phyloP scores from a whole-genome alignment of 2,888 invertebrate genomes.

The Microplitis deprimator region DNA sequence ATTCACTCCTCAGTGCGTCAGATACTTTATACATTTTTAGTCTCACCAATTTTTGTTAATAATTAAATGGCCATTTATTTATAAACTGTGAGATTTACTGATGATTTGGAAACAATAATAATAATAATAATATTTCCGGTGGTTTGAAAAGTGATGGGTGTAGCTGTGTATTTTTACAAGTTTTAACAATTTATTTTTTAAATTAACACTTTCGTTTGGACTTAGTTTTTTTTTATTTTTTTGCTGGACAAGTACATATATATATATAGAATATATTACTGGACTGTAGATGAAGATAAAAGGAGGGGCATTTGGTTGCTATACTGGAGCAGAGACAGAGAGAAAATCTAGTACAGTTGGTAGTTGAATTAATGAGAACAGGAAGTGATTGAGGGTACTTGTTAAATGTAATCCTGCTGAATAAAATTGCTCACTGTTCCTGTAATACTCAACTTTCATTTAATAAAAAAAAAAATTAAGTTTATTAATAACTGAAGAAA shows the following conservation, averaged over 20 bases:
- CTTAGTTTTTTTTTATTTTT: neutral
- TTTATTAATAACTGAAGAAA: neutral
- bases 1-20: neutral
- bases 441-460: conserved; percentile 18
- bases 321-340: conserved; percentile 34
- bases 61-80: neutral
- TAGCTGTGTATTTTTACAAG: conserved; percentile 5
- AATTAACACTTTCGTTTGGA: conserved; percentile 25
- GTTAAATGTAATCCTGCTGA: conserved; percentile 41
- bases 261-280: neutral
- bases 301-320: conserved; percentile 30
- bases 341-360: conserved; percentile 50
- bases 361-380: conserved; percentile 51
- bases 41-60: neutral
- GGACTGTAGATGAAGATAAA: conserved; percentile 7
- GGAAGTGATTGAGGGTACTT: conserved; percentile 50
- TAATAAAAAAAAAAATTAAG: neutral
- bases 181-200: conserved; percentile 4
- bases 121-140: neutral
- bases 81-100: neutral
- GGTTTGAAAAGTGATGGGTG: neutral
- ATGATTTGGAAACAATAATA: neutral
- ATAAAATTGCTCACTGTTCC: conserved; percentile 23
- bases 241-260: neutral
- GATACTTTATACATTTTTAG: neutral